Percentiles rank a stretch among this genome's conserved stretches.
Evolutionary conservation across 1,140 invertebrate species (phyloP).

Genomic region (Eulimnadia texana): DNA sequence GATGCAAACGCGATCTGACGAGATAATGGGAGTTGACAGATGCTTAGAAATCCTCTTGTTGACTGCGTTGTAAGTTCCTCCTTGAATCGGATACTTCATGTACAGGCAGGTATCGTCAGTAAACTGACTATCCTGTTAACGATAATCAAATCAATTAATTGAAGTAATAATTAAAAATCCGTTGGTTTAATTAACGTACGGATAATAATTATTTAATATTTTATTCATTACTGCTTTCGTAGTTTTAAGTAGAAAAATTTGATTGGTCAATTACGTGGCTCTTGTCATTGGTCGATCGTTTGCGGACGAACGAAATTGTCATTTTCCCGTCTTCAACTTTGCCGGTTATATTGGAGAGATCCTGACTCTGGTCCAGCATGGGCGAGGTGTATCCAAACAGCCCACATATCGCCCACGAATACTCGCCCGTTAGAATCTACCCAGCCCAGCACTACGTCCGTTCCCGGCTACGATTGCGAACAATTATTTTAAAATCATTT

Average conservation of each 20-base stretch:
- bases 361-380: conserved; percentile 52
- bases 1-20: conserved; percentile 66
- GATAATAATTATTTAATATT: too few relatives aligned
- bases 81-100: conserved; percentile 73
- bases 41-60: conserved; percentile 79
- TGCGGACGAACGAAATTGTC: conserved; percentile 62
- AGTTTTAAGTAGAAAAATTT: too few relatives aligned
- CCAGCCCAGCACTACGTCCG: conserved; percentile 74
- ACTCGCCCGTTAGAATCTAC: conserved; percentile 57
- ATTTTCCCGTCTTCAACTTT: conserved; percentile 57
- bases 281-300: conserved; percentile 57
- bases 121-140: conserved; percentile 52
- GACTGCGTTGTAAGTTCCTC: conserved; percentile 63
- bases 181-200: not conserved
- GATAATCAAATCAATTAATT: not conserved
- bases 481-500: too few relatives aligned
- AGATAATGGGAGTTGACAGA: conserved; percentile 53
- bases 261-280: too few relatives aligned
- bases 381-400: conserved; percentile 40
- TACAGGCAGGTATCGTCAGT: conserved; percentile 67
- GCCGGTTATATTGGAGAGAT: conserved; percentile 54
- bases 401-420: conserved; percentile 79
- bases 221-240: too few relatives aligned
- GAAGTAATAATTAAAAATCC: not conserved
- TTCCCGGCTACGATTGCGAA: conserved; percentile 45